Conservation (phyloP, 2,113 vertebrate genomes). For the Canis aureus region DNA sequence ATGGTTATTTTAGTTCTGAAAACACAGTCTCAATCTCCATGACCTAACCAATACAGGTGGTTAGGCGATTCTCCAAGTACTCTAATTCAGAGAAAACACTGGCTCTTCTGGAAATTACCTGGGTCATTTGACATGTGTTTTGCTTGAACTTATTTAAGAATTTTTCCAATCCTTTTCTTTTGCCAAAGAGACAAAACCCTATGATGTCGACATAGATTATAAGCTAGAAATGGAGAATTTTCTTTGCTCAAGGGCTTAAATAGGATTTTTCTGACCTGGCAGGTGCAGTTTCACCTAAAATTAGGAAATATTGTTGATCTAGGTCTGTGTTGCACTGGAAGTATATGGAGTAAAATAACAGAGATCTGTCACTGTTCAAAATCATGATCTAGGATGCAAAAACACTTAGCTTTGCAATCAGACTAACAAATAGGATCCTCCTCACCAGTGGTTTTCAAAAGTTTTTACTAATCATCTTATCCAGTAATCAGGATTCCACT, state of each 20-base stretch:
- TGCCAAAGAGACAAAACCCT: constrained; percentile 27
- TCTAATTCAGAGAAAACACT: constrained; percentile 71
- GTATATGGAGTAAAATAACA: background rate
- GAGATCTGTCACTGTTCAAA: background rate
- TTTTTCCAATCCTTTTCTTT: constrained; percentile 57
- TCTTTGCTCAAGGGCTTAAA: constrained; percentile 14
- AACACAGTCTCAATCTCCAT: constrained; percentile 40
- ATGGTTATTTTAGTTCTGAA: constrained; percentile 67
- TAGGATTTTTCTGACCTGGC: background rate
- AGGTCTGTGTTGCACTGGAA: background rate
- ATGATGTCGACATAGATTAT: constrained; percentile 27
- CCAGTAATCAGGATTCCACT: constrained; percentile 12
- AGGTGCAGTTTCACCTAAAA: background rate
- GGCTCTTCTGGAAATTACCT: constrained; percentile 70
- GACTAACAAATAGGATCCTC: background rate
- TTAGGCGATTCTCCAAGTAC: constrained; percentile 61
- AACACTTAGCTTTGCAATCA: background rate
- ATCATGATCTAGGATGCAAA: background rate
- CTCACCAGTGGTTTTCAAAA: background rate
- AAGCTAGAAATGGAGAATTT: background rate
- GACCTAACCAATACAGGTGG: constrained; percentile 62
- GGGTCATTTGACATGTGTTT: constrained; percentile 73
- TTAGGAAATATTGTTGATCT: background rate
- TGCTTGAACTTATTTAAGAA: constrained; percentile 64
- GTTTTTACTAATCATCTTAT: background rate